Percentiles rank a stretch among this genome's conserved stretches.
Evolutionary conservation across 1,140 invertebrate genomes (phyloP).

Genomic region (Aphis gossypii): DNA sequence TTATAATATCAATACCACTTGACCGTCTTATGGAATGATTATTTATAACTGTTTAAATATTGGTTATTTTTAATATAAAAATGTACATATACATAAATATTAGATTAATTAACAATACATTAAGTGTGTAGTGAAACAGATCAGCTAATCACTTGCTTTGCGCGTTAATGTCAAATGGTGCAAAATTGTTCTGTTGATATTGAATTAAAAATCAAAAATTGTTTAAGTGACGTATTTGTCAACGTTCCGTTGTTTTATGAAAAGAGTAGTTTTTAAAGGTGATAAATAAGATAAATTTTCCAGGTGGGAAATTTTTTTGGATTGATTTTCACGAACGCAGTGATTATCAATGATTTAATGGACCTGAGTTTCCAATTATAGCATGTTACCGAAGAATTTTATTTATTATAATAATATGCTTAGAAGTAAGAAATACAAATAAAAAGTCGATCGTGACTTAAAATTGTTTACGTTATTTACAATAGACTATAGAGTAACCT

Average conservation of each 20-base stretch:
- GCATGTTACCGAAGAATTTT: not conserved
- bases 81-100: not conserved
- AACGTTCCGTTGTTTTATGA: not conserved
- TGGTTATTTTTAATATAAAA: not conserved
- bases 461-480: not conserved
- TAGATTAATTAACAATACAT: not conserved
- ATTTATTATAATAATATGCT: not conserved
- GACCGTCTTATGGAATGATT: not conserved
- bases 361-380: not conserved
- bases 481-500: not conserved
- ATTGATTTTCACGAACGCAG: no score
- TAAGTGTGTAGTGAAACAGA: not conserved
- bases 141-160: not conserved
- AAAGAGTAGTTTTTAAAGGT: not conserved
- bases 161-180: not conserved
- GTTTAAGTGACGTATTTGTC: not conserved
- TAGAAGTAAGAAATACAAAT: not conserved
- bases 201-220: not conserved
- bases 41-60: not conserved
- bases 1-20: not conserved
- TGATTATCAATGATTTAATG: not conserved
- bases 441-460: not conserved
- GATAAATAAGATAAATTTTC: not conserved
- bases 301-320: not conserved
- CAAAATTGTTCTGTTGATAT: not conserved